These are phyloP conservation scores for Pegoplata infirma DNA, from an alignment of 2,888 invertebrate species.

Conservation along the genomic window DNA sequence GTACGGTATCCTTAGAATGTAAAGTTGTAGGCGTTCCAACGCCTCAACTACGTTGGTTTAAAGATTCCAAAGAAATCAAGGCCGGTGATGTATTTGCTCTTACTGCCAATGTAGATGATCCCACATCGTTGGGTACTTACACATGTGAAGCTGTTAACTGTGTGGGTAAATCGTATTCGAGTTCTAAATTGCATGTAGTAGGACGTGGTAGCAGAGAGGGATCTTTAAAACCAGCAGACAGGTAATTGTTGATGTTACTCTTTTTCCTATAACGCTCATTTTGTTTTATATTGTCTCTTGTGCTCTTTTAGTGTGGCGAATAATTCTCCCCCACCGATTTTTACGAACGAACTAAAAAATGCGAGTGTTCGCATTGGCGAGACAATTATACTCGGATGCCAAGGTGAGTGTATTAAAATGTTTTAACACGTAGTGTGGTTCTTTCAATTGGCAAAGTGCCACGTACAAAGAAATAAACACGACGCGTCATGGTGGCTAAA, in stretches of 20 bases:
- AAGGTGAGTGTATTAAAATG: conserved; percentile 80
- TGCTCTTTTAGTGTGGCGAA: conserved; percentile 69
- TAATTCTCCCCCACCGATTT: conserved; percentile 85
- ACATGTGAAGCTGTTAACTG: conserved; percentile 93
- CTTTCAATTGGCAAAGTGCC: conserved; percentile 61
- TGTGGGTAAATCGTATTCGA: conserved; percentile 90
- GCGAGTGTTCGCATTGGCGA: conserved; percentile 89
- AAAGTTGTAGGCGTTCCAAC: conserved; percentile 95
- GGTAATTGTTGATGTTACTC: conserved; percentile 76
- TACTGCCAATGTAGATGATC: conserved; percentile 90
- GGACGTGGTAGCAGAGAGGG: conserved; percentile 86
- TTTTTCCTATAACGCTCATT: no score
- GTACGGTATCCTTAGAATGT: conserved; percentile 93
- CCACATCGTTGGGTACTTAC: conserved; percentile 91
- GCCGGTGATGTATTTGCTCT: conserved; percentile 94
- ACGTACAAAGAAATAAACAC: conserved; percentile 34
- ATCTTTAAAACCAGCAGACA: conserved; percentile 84
- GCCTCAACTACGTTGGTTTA: conserved; percentile 86
- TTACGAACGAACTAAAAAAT: conserved; percentile 86
- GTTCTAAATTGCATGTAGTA: conserved; percentile 89
- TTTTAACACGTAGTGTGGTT: conserved; percentile 41
- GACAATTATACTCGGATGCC: conserved; percentile 85
- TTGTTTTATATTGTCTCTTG: conserved; percentile 9
- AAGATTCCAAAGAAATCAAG: conserved; percentile 92
- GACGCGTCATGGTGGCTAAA: conserved; percentile 25